These are phyloP conservation scores for Myotis yumanensis DNA, from an alignment of 2,113 vertebrate genomes.

Conservation along the genomic window DNA sequence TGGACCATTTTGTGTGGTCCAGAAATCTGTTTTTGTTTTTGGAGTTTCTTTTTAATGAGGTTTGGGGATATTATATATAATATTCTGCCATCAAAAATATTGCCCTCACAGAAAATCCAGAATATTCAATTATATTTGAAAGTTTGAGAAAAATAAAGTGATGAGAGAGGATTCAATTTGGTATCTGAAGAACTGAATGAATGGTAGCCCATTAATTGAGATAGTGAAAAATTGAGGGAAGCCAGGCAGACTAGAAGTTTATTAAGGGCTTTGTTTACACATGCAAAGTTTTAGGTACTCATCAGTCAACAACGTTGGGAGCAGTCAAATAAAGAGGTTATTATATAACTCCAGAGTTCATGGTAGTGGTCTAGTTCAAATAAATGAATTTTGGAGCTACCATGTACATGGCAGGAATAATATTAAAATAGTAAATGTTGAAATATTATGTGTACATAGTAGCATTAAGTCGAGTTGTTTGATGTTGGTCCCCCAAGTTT, in stretches of 20 bases:
- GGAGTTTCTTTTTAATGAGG: neutral
- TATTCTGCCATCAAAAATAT: neutral
- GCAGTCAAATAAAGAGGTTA: neutral
- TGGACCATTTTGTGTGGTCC: neutral
- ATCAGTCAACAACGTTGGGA: neutral
- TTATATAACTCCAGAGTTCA: neutral
- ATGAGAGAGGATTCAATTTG: neutral
- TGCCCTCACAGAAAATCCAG: neutral
- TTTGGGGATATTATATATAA: neutral
- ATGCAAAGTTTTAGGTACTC: neutral
- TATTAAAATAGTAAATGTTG: conserved; percentile 1
- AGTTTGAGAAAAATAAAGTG: neutral
- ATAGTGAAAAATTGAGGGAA: neutral
- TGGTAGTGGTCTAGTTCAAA: neutral
- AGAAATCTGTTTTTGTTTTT: neutral
- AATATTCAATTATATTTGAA: neutral
- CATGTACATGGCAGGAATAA: neutral
- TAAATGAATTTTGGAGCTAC: neutral
- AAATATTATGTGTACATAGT: neutral
- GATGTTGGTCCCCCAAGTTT: conserved; percentile 7
- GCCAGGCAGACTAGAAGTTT: neutral
- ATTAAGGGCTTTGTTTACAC: neutral
- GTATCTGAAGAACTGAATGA: neutral
- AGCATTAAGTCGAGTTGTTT: neutral
- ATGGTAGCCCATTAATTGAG: neutral